Evolutionary conservation across 2,113 vertebrate species (phyloP), one percentile per base, ranked within the genome.

Genomic region (Chionodraco myersi): DNA sequence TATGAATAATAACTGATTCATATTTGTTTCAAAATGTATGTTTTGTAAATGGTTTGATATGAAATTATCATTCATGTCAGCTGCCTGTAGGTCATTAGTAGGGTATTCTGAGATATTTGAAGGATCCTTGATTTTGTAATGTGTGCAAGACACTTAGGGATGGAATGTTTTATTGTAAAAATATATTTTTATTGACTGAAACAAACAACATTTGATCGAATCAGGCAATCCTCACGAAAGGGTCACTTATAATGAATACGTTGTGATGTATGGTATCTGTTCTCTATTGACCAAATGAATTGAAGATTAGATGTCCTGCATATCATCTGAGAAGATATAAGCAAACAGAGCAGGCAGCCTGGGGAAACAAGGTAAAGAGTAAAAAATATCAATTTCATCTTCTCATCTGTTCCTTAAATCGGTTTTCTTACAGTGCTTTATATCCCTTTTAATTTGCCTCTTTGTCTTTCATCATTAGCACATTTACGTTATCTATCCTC

Each of bases 21-120:
- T 78, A 75, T 85, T 84, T 77, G 57, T 80, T 71, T 72, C 62
- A 79, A 84, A 80, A 84, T 76, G 74, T 75, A 78, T 71, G 69
- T 79, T 52, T 76, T 51, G 63, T 45, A 10, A 85, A 69, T 68
- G 57, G 5, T 57, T 76, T 77, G 8, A 60, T 68, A 49, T 80
- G 62, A 52, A 57, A 75, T 72, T 49, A 82, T 61, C 80, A 84
- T 82, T 71, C 59, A 56, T 41, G 47, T 75, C 69, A 75, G 71
- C 69, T 70, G 75, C 64, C 81, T 69, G 51, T 15, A 41, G 6
- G 36, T 41, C 36, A 41, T 41, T 41, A 8, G 36, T 41, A 34
- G 59, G 57, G 57, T 62, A 79, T 79, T 72, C 61, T 15, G 7
- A 61, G 66, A 74, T 41, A 41, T 41, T 41, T 41, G 45, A 73